These are phyloP conservation scores for Characodon lateralis DNA, from an alignment of 2,797 vertebrate genomes.

Conservation along the genomic window DNA sequence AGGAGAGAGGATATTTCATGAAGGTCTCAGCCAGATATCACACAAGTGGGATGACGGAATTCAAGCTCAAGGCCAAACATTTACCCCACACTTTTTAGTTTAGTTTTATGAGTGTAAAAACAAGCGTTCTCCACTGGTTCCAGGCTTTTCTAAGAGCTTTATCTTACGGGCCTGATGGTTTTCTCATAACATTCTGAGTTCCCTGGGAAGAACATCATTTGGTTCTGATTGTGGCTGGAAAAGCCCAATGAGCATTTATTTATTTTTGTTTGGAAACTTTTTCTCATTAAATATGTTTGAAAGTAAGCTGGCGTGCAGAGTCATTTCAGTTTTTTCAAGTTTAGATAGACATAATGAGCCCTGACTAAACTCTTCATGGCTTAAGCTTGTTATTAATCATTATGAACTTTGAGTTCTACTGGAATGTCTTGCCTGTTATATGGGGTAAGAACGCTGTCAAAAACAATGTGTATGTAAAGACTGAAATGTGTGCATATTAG, in stretches of 20 bases:
- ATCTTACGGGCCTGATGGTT: neutral
- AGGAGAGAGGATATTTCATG: slow-evolving; percentile 41
- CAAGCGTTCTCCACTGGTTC: neutral
- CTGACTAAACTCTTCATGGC: neutral
- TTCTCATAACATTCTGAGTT: slow-evolving; percentile 15
- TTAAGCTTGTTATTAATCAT: neutral
- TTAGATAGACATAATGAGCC: neutral
- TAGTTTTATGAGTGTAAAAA: neutral
- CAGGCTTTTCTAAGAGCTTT: neutral
- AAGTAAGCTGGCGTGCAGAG: neutral
- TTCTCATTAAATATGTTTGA: slow-evolving; percentile 6
- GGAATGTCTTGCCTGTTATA: neutral
- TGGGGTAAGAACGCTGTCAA: too few species aligned
- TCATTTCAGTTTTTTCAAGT: neutral
- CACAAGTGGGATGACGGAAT: neutral
- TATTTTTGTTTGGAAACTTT: neutral
- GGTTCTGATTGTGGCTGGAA: slow-evolving; percentile 16
- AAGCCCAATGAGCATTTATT: neutral
- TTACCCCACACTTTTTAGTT: neutral
- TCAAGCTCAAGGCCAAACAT: neutral
- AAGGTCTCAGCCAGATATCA: slow-evolving; percentile 32
- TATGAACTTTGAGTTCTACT: neutral
- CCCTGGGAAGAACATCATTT: neutral
- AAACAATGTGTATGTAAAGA: too few species aligned
- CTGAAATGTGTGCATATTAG: too few species aligned